Evolutionary conservation across 1,140 invertebrate genomes (phyloP).

Genomic region (Hormaphis cornu): DNA sequence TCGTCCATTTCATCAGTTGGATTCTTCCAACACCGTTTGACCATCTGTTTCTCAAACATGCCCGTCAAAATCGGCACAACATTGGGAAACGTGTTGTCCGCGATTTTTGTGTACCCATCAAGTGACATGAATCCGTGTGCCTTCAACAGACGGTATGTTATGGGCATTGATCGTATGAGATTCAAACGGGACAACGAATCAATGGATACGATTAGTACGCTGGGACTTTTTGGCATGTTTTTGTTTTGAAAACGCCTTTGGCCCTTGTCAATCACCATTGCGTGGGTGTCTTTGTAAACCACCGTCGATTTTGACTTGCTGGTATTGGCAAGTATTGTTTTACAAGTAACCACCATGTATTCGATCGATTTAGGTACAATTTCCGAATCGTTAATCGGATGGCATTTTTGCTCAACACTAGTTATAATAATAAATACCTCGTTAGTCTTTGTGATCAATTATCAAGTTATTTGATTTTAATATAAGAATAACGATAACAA

Average conservation of each 20-base stretch:
- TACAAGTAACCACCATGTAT: not conserved
- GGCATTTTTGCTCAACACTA: constrained; percentile 5
- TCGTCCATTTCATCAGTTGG: constrained; percentile 45
- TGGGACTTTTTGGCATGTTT: constrained; percentile 34
- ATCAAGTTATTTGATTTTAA: not conserved
- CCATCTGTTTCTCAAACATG: constrained; percentile 15
- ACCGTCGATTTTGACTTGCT: not conserved
- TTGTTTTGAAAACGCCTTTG: not conserved
- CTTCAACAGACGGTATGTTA: constrained; percentile 55
- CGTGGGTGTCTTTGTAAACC: constrained; percentile 14
- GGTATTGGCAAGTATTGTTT: not conserved
- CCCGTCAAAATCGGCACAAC: constrained; percentile 63
- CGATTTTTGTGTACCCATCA: constrained; percentile 58
- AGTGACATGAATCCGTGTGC: constrained; percentile 49
- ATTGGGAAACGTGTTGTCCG: constrained; percentile 76
- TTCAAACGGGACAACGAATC: constrained; percentile 79
- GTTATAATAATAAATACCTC: not conserved
- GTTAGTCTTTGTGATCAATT: not conserved
- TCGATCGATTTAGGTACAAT: not conserved
- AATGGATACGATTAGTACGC: constrained; percentile 64
- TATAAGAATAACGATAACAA: not conserved
- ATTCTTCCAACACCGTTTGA: constrained; percentile 44
- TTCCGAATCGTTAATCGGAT: constrained; percentile 3
- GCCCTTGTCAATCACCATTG: constrained; percentile 30
- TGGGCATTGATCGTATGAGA: constrained; percentile 62